Evolutionary conservation across 2,113 vertebrate species (phyloP).

Genomic region (Platichthys stellatus): DNA sequence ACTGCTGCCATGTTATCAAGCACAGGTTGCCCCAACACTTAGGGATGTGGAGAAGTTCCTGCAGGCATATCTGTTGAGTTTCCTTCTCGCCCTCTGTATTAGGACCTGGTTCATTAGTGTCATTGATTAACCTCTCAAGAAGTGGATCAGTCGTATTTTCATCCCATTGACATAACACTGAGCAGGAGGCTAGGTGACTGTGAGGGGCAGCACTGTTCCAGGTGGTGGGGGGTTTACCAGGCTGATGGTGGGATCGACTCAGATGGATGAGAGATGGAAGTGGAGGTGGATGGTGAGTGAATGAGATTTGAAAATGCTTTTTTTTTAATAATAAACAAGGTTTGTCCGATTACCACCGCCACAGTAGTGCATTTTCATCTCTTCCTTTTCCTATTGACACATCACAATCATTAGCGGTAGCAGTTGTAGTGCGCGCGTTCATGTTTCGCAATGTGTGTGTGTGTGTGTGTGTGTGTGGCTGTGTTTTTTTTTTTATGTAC

Average conservation of each 20-base stretch:
- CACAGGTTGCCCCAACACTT: background rate
- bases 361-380: slow-evolving; percentile 75
- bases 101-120: slow-evolving; percentile 7
- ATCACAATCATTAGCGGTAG: slow-evolving; percentile 11
- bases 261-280: slow-evolving; percentile 37
- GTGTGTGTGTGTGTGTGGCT: slow-evolving; percentile 18
- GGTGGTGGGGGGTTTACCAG: slow-evolving; percentile 40
- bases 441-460: background rate
- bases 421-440: slow-evolving; percentile 18
- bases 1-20: background rate
- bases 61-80: slow-evolving; percentile 64
- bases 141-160: slow-evolving; percentile 17
- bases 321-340: slow-evolving; percentile 82
- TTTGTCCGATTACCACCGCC: slow-evolving; percentile 82
- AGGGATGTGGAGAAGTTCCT: background rate
- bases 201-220: slow-evolving; percentile 24
- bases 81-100: slow-evolving; percentile 53
- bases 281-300: slow-evolving; percentile 39
- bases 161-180: slow-evolving; percentile 19
- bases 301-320: slow-evolving; percentile 85
- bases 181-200: background rate
- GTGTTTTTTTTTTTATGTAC: slow-evolving; percentile 25
- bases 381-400: slow-evolving; percentile 51
- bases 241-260: slow-evolving; percentile 46
- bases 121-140: slow-evolving; percentile 3